Evolutionary conservation across 2,797 vertebrate species (phyloP).

Genomic region (Enteromius paludinosus): DNA sequence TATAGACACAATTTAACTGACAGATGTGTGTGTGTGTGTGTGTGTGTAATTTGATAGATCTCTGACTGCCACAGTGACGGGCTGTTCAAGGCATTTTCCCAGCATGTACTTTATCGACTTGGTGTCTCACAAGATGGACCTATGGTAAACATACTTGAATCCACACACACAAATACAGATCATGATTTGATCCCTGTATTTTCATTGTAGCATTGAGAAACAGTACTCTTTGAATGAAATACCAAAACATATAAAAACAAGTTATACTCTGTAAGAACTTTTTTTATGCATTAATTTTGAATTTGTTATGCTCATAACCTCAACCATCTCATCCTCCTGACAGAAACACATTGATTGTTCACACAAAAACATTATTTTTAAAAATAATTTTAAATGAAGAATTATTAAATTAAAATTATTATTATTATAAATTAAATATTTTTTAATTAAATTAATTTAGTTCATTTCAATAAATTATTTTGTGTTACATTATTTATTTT

Average conservation of each 20-base stretch:
- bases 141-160: slow-evolving; percentile 77
- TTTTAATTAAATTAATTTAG: not conserved
- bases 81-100: slow-evolving; percentile 93
- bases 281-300: not conserved
- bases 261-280: not conserved
- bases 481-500: not conserved
- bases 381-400: not conserved
- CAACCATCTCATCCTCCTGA: not conserved
- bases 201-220: not conserved
- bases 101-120: slow-evolving; percentile 91
- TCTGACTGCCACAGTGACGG: slow-evolving; percentile 89
- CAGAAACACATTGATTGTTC: not conserved
- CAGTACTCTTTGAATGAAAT: not conserved
- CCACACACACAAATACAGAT: not conserved
- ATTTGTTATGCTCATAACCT: not conserved
- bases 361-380: not conserved
- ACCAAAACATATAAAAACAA: not conserved
- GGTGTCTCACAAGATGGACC: slow-evolving; percentile 83
- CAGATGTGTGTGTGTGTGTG: slow-evolving; percentile 35
- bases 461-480: not conserved
- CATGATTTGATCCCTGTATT: not conserved
- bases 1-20: slow-evolving; percentile 31
- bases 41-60: slow-evolving; percentile 81
- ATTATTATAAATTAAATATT: not conserved
- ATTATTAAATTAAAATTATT: not conserved